A percentile compares a stretch with the other conserved stretches of the same genome.
Evolutionary conservation across 2,113 vertebrate genomes (phyloP).

Genomic region (Corythornis vintsioides): DNA sequence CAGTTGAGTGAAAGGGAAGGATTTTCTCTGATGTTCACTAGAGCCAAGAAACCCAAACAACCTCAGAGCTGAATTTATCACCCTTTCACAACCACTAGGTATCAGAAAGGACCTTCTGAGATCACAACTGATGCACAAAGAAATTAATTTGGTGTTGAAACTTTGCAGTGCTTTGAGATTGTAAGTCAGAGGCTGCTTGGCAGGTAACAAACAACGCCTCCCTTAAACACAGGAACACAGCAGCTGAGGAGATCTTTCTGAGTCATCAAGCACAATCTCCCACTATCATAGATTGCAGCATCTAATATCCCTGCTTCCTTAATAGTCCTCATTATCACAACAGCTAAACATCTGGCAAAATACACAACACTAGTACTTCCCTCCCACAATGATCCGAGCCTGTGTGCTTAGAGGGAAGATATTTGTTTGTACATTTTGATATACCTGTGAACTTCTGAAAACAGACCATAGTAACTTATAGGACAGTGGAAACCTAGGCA

Average conservation of each 20-base stretch:
- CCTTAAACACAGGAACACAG: constrained; percentile 44
- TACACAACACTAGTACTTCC: constrained; percentile 11
- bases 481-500: constrained; percentile 18
- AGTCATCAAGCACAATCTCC: constrained; percentile 51
- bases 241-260: constrained; percentile 46
- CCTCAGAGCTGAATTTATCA: constrained; percentile 32
- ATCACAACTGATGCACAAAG: not conserved
- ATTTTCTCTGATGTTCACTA: constrained; percentile 39
- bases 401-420: not conserved
- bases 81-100: not conserved
- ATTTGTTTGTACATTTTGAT: not conserved
- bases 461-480: not conserved
- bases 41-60: constrained; percentile 27
- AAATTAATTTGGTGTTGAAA: constrained; percentile 61
- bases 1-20: constrained; percentile 24
- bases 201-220: constrained; percentile 48
- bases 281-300: constrained; percentile 27
- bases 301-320: constrained; percentile 48
- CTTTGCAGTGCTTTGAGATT: constrained; percentile 24
- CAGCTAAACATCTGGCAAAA: constrained; percentile 49
- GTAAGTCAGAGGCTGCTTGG: constrained; percentile 53
- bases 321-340: constrained; percentile 55
- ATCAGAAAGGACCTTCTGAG: constrained; percentile 29
- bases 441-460: constrained; percentile 41
- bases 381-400: constrained; percentile 32